Evolutionary conservation across 2,888 invertebrate species (phyloP), one percentile per base, ranked within the genome.

Genomic region (Tinea pellionella): DNA sequence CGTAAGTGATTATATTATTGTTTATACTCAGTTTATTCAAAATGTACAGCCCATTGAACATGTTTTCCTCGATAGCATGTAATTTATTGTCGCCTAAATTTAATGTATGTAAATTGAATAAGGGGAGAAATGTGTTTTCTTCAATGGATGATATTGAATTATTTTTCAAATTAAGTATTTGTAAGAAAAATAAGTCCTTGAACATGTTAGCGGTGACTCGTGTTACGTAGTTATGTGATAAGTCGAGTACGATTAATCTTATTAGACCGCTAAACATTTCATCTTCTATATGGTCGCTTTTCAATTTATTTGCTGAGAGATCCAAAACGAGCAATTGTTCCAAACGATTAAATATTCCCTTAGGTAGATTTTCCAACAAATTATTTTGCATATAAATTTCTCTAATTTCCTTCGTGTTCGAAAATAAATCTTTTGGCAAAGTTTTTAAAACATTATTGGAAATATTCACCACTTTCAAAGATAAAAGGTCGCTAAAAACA

Each of bases 311-410:
- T 71, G 91, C 92, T 64, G 94, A 94, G 73, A 96, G 89, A 88
- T 96, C 95, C 71, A 96, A 89, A 67, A 96, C 93, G 68, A 96
- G 87, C 72, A 97, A 89, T 81, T 95, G 94, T 77, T 95, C 94
- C 70, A 96, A 86, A 60, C 94, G 92, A 72, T 94, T 94, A 83
- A 97, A 94, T 67, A 96, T 89, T 63, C 94, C 94, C 70, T 93
- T 93, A 62, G 96, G 94, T 68, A 97, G 86, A 71, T 93, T 93
- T 76, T 92, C 93, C 69, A 97, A 87, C 68, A 94, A 93, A 82
- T 97, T 97, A 86, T 94, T 92, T 73, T 95, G 93, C 72, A 96
- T 88, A 80, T 95, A 93, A 70, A 96, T 91, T 82, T 96, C 95
- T 57, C 93, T 91, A 65, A 95, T 88, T 75, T 96, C 95, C 65